Base-by-base conservation (phyloP, 2,113 vertebrate genomes). In the Tragelaphus strepsiceros region DNA sequence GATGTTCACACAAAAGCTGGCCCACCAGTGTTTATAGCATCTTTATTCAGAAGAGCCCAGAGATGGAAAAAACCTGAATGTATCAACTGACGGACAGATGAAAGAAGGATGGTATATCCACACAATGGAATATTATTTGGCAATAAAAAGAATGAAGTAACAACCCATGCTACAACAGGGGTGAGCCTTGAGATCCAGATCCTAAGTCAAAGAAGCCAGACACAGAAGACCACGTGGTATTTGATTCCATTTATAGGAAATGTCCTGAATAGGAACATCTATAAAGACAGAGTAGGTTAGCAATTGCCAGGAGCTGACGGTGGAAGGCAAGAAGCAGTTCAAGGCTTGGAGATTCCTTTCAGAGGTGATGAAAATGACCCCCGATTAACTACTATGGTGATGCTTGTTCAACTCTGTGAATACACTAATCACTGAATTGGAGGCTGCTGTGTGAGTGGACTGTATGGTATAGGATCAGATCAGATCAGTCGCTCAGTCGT, bases 121-220 rank as follows among this genome's bases (percentile, higher is more conserved):
- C 6, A 11, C n/a, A n/a, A 1, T 62, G 89, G 83, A 90, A 19
- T 74, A 64, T 86, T 92, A 87, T 39, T 71, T 9, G 9, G 61
- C 56, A 51, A 32, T 17, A 3, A 35, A 43, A 92, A 24, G 26
- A 67, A 58, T 3, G 26, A 21, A 17, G 24, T n/a, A 4, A 71
- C n/a, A 71, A 6, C 1, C 1, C 0, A 11, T 6, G 14, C n/a
- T 6, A 19, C 26, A 32, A 16, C 10, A 30, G 1, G 30, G 16
- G 3, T 2, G 56, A 30, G 28, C 43, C 35, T 49, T 5, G 35
- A 39, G 39, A 16, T 10, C 26, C 3, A 1, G 21, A 39, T 5
- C 28, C 56, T 32, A 32, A 10, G 85, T 12, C 14, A 84, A 90
- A 61, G 51, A 87, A 95, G 6, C 39, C n/a, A 28, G n/a, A 35